Base-by-base conservation (phyloP, 2,888 invertebrate genomes). In the Caradrina clavipalpis region DNA sequence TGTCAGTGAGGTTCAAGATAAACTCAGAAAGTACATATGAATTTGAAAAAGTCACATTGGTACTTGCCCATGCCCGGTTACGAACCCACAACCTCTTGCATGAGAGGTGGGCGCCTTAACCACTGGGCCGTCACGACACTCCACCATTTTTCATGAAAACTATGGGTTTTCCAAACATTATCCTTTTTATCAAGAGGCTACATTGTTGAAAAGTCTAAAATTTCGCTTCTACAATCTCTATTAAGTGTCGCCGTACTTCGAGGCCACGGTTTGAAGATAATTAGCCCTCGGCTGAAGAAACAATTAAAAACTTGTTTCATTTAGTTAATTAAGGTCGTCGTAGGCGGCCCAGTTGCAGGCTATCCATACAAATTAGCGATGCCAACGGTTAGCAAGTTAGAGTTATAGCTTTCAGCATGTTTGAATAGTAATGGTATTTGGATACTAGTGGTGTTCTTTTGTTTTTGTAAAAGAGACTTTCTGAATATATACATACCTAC, bases 291-390 rank as follows among this genome's bases (percentile, higher is more conserved):
- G 85, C 64, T 66, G 64, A 82, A 81, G 84, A 87, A 91, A 89
- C 89, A 90, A 91, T 91, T 91, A 87, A 87, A 90, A 88, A 90
- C 87, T 91, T 90, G 88, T 91, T 90, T 86, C 87, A 84, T 88
- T 88, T 86, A 80, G 83, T 86, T 89, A 88, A 88, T 89, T 85
- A 85, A 73, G 80, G 74, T 57, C 72, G 81, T 78, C 73, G 79
- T 79, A 75, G 64, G 68, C 71, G 68, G 19, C 51, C 59, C 67
- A 73, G 80, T 69, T 59, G 76, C 73, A 69, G 35, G 71, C 72
- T 81, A 70, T 80, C 82, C 87, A 86, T 87, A 88, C 85, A 84
- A 90, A 90, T 88, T 86, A 86, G 56, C 45, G 74, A 13, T 39
- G 39, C 39, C 59, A 55, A 58, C 42, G 11, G 66, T 74, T 70